Conservation (phyloP, 2,888 invertebrate genomes). For the Lasioglossum calceatum region DNA sequence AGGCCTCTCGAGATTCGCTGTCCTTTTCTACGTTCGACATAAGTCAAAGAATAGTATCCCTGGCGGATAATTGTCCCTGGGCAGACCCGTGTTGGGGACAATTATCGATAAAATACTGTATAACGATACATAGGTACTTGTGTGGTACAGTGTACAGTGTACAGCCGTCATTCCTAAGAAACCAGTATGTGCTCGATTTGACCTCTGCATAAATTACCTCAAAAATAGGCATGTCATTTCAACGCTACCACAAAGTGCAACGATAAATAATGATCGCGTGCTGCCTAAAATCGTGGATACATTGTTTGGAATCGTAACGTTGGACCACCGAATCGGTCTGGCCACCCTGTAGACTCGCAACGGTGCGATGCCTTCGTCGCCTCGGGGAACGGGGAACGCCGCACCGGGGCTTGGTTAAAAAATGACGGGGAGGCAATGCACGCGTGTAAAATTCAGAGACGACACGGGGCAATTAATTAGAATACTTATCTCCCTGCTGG, state of each 20-base stretch:
- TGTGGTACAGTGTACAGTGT: too few species aligned
- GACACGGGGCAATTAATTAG: constrained; percentile 57
- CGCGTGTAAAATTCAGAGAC: constrained; percentile 49
- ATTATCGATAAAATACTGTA: too few species aligned
- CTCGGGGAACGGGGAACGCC: background rate
- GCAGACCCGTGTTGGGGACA: too few species aligned
- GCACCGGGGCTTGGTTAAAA: background rate
- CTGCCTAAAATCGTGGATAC: background rate
- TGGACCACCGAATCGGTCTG: background rate
- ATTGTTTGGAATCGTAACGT: too few species aligned
- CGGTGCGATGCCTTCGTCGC: background rate
- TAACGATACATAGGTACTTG: too few species aligned
- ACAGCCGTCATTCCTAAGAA: background rate
- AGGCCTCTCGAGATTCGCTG: too few species aligned
- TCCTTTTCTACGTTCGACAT: too few species aligned
- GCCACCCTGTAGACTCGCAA: background rate
- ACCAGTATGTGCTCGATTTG: too few species aligned
- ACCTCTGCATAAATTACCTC: too few species aligned
- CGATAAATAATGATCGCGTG: background rate
- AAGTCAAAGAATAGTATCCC: too few species aligned
- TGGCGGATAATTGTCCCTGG: too few species aligned
- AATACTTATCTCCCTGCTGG: constrained; percentile 53
- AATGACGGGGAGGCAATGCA: background rate
- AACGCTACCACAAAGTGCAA: background rate
- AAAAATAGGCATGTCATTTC: background rate